Percentiles rank a stretch among this genome's conserved stretches.
These are phyloP conservation scores for Cheilosia urbana DNA, from an alignment of 2,888 invertebrate species.

Conservation along the genomic window DNA sequence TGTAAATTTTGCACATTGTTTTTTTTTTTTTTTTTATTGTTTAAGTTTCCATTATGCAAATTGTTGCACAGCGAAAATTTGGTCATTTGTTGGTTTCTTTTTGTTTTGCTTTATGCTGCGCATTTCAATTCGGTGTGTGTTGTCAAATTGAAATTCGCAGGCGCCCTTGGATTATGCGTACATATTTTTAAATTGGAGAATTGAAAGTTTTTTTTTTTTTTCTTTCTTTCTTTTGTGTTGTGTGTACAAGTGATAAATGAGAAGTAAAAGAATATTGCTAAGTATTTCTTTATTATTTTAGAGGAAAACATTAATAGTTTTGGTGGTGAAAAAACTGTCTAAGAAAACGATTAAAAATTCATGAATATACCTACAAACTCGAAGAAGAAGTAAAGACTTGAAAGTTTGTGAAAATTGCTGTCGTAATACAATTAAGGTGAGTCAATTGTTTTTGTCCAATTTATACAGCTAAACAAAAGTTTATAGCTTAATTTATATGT, in stretches of 20 bases:
- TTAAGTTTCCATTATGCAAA: slow-evolving; percentile 42
- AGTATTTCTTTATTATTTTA: slow-evolving; percentile 8
- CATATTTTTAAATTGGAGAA: slow-evolving; percentile 37
- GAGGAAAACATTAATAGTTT: slow-evolving; percentile 19
- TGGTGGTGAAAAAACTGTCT: slow-evolving; percentile 8
- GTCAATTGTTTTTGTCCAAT: background rate
- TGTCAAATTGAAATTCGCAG: slow-evolving; percentile 55
- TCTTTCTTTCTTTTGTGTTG: slow-evolving; percentile 3
- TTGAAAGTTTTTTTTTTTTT: slow-evolving; percentile 13
- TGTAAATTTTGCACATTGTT: slow-evolving; percentile 37
- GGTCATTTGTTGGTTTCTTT: slow-evolving; percentile 5
- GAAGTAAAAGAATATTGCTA: slow-evolving; percentile 1
- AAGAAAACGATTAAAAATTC: background rate
- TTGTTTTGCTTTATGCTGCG: slow-evolving; percentile 49
- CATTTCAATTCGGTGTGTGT: slow-evolving; percentile 59
- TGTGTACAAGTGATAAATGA: slow-evolving; percentile 23
- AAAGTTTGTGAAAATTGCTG: slow-evolving; percentile 16
- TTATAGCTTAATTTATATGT: background rate
- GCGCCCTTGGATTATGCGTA: slow-evolving; percentile 49
- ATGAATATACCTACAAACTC: background rate
- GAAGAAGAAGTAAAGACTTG: slow-evolving; percentile 3
- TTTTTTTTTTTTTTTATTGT: slow-evolving; percentile 27
- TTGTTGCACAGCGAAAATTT: slow-evolving; percentile 55
- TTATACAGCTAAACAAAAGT: background rate
- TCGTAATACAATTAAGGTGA: slow-evolving; percentile 21